A percentile compares a stretch with the other conserved stretches of the same genome.
phyloP scores from a whole-genome alignment of 2,113 vertebrate genomes.

The Passer montanus region DNA sequence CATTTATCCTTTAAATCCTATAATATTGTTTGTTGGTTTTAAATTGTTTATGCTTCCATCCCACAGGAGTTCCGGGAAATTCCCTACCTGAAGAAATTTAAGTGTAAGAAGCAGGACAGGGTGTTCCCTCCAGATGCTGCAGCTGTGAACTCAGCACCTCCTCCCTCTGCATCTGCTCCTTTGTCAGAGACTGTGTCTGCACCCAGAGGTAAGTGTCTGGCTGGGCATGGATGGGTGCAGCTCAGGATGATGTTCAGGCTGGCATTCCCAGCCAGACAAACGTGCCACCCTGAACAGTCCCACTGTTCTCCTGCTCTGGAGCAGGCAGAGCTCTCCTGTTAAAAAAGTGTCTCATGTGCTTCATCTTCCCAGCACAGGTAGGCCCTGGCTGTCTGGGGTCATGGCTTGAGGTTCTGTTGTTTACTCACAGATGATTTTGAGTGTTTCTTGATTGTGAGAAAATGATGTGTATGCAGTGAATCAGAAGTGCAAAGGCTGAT shows the following conservation, averaged over 20 bases:
- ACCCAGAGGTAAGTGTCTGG: slow-evolving; percentile 72
- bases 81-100: slow-evolving; percentile 93
- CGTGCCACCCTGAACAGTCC: rapidly evolving
- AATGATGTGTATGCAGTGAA: background rate
- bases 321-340: background rate
- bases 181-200: background rate
- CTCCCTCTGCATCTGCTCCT: slow-evolving; percentile 51
- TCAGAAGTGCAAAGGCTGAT: background rate
- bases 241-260: background rate
- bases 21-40: background rate
- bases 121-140: slow-evolving; percentile 79
- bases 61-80: slow-evolving; percentile 90
- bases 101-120: slow-evolving; percentile 89
- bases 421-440: background rate
- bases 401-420: background rate
- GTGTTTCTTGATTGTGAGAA: background rate
- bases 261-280: background rate
- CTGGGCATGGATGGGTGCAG: background rate
- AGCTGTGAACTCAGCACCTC: background rate
- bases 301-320: background rate
- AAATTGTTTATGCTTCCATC: slow-evolving; percentile 3
- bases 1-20: background rate
- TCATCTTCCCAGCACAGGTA: background rate
- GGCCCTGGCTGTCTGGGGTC: background rate
- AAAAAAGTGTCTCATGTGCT: background rate